A percentile compares a stretch with the other conserved stretches of the same genome.
These are phyloP conservation scores for Pandemis heparana DNA, from an alignment of 2,888 invertebrate genomes.

Conservation along the genomic window DNA sequence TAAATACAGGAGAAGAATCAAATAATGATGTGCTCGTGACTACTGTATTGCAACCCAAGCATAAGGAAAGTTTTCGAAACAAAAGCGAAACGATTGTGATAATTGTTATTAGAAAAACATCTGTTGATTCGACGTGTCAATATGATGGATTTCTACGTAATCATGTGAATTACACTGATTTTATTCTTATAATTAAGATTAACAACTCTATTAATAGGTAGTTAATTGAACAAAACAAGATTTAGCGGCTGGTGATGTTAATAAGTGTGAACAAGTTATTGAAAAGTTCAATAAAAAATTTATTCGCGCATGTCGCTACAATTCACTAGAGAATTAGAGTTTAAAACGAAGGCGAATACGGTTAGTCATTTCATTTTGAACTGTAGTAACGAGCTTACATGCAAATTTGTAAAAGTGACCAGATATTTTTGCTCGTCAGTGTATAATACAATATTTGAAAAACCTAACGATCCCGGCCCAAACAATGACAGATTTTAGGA, in stretches of 20 bases:
- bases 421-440: no score
- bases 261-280: neutral
- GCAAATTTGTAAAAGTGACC: no score
- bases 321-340: no score
- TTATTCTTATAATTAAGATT: neutral
- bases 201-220: neutral
- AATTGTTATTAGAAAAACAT: no score
- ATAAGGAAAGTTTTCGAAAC: neutral
- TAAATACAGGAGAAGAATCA: constrained; percentile 1
- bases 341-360: no score
- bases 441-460: no score
- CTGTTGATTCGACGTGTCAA: neutral
- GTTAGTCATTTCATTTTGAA: no score
- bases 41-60: neutral
- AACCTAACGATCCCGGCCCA: no score
- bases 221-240: neutral
- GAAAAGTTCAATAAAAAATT: no score
- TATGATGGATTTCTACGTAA: neutral
- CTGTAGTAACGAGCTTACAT: no score
- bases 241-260: neutral
- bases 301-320: no score
- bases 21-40: neutral
- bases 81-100: neutral
- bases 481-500: no score
- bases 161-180: neutral